Percentiles rank a stretch among this genome's conserved stretches.
These are phyloP conservation scores for Bufo bufo DNA, from an alignment of 2,113 vertebrate species.

Conservation along the genomic window DNA sequence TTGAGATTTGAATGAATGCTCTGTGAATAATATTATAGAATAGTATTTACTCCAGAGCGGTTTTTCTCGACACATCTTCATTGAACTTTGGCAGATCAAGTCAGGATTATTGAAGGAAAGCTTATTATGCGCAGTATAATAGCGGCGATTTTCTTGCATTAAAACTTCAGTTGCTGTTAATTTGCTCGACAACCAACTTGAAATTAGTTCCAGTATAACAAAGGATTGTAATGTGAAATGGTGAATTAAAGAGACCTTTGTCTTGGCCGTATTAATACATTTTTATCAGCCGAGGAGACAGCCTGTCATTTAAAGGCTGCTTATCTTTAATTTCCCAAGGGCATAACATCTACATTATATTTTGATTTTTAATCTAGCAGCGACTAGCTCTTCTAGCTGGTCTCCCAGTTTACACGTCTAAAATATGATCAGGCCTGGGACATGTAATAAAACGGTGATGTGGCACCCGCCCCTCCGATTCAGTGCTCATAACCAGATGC, in stretches of 20 bases:
- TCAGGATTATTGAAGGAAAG: conserved; percentile 38
- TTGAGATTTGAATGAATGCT: not conserved
- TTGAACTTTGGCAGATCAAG: conserved; percentile 21
- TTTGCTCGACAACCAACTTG: conserved; percentile 53
- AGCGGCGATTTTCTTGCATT: conserved; percentile 46
- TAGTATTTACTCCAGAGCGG: conserved; percentile 2
- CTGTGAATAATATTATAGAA: not conserved
- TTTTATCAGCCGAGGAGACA: conserved; percentile 53
- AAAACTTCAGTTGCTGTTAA: conserved; percentile 46
- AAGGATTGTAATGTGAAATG: conserved; percentile 55
- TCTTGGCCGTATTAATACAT: conserved; percentile 53
- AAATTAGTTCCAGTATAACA: conserved; percentile 55
- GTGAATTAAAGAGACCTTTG: conserved; percentile 57
- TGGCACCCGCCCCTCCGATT: not conserved
- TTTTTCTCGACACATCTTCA: conserved; percentile 13
- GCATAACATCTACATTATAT: conserved; percentile 51
- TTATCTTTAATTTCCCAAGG: conserved; percentile 58
- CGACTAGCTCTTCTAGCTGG: conserved; percentile 28
- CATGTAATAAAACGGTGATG: not conserved
- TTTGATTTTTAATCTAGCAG: conserved; percentile 49
- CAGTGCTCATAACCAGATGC: not conserved
- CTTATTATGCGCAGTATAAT: conserved; percentile 36
- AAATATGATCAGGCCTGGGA: conserved; percentile 29
- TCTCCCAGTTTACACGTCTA: conserved; percentile 29
- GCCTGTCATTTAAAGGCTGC: conserved; percentile 46